Evolutionary conservation across 2,888 invertebrate genomes (phyloP).

Genomic region (Thymelicus lineola): DNA sequence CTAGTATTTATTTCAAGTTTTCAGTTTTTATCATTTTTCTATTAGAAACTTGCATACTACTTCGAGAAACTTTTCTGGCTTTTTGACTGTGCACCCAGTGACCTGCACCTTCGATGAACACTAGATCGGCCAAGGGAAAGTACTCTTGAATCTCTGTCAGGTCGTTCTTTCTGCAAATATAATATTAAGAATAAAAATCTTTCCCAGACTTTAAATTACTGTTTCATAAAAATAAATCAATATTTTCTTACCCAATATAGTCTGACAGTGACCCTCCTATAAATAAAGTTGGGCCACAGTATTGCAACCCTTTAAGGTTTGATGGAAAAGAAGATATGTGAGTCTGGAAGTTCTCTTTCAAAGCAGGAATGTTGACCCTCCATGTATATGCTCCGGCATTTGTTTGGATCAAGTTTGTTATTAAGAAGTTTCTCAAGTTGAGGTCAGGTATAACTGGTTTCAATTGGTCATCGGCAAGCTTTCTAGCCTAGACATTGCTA

Average conservation of each 20-base stretch:
- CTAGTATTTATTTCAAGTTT: not conserved
- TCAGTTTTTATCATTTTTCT: slow-evolving; percentile 58
- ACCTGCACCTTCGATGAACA: slow-evolving; percentile 91
- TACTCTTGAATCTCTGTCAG: slow-evolving; percentile 87
- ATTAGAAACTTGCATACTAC: slow-evolving; percentile 87
- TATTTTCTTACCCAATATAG: slow-evolving; percentile 88
- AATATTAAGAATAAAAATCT: not conserved
- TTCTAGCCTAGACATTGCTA: slow-evolving; percentile 89
- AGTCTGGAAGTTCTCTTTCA: slow-evolving; percentile 87
- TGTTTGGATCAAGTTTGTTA: slow-evolving; percentile 92
- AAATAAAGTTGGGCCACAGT: slow-evolving; percentile 91
- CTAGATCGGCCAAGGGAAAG: slow-evolving; percentile 90
- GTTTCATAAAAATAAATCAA: not conserved
- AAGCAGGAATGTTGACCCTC: slow-evolving; percentile 91
- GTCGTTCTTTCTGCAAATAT: slow-evolving; percentile 79
- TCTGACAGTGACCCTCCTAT: slow-evolving; percentile 93
- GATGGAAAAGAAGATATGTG: slow-evolving; percentile 88
- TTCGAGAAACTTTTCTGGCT: slow-evolving; percentile 91
- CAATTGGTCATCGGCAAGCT: slow-evolving; percentile 86
- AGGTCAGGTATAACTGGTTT: slow-evolving; percentile 83
- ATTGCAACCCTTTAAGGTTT: slow-evolving; percentile 76
- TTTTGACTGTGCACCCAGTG: slow-evolving; percentile 98
- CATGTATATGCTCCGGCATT: slow-evolving; percentile 88
- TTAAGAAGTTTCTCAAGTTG: slow-evolving; percentile 90
- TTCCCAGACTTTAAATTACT: no score